phyloP scores from a whole-genome alignment of 2,797 vertebrate species.

The Peromyscus melanophrys region DNA sequence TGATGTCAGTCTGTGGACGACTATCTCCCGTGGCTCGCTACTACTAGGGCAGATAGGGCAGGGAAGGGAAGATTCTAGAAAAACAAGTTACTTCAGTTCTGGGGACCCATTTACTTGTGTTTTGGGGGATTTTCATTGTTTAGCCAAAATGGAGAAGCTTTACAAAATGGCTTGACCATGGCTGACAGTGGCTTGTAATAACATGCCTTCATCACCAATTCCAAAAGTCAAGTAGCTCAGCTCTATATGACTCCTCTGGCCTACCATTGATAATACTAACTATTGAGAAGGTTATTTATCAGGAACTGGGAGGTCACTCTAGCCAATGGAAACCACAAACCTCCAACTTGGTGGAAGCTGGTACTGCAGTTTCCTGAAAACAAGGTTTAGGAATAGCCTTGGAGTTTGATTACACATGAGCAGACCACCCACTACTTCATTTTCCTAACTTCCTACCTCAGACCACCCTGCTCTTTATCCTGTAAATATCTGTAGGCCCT shows the following conservation, averaged over 20 bases:
- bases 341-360: background rate
- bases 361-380: background rate
- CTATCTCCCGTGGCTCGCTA: background rate
- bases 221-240: background rate
- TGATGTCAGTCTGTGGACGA: background rate
- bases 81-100: background rate
- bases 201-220: background rate
- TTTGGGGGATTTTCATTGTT: background rate
- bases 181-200: background rate
- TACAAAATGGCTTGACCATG: background rate
- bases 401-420: background rate
- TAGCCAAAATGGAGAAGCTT: background rate
- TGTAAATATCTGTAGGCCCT: background rate
- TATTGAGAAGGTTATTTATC: too few species aligned
- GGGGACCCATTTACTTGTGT: background rate
- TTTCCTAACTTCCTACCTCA: background rate
- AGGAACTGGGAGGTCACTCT: background rate
- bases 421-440: background rate
- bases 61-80: background rate
- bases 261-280: background rate
- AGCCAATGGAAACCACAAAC: background rate
- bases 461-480: background rate
- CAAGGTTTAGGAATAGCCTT: background rate
- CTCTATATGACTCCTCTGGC: background rate
- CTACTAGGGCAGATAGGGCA: background rate